These are phyloP conservation scores for Punctoribates punctum DNA, from an alignment of 2,888 invertebrate species.

Conservation along the genomic window DNA sequence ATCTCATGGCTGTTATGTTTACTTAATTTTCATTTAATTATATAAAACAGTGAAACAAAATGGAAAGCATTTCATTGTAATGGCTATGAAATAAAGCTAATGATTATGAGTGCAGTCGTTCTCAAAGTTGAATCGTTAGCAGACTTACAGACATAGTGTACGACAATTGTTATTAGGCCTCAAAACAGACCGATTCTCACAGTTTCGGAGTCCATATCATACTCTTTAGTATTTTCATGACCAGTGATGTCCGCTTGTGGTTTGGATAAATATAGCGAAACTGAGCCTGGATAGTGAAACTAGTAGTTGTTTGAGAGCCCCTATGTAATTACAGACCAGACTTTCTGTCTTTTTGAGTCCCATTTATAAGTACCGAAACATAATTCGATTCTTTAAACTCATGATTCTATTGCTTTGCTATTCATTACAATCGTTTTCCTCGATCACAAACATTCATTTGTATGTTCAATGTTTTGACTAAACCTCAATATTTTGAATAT, in stretches of 20 bases:
- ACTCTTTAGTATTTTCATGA: constrained; percentile 1
- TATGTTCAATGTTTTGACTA: constrained; percentile 14
- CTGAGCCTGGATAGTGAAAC: not conserved
- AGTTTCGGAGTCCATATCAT: not conserved
- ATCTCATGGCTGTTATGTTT: not conserved
- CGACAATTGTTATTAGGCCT: not conserved
- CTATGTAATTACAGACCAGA: constrained; percentile 22
- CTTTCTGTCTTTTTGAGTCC: constrained; percentile 16
- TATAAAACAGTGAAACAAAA: not conserved
- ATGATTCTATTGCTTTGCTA: not conserved
- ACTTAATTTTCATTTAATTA: constrained; percentile 35
- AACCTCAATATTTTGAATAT: constrained; percentile 12
- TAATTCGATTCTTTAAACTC: not conserved
- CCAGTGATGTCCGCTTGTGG: constrained; percentile 16
- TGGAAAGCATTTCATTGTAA: constrained; percentile 21
- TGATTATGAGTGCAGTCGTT: not conserved
- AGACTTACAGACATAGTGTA: not conserved
- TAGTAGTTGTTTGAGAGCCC: not conserved
- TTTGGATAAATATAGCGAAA: not conserved
- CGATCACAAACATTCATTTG: not conserved
- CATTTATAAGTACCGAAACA: not conserved
- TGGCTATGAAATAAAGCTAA: constrained; percentile 5
- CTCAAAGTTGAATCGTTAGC: not conserved
- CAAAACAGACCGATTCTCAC: not conserved
- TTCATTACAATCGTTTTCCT: constrained; percentile 7